Percentiles rank a stretch among this genome's conserved stretches.
Evolutionary conservation across 2,888 invertebrate genomes (phyloP).

Genomic region (Callyntrura guangdongensis): DNA sequence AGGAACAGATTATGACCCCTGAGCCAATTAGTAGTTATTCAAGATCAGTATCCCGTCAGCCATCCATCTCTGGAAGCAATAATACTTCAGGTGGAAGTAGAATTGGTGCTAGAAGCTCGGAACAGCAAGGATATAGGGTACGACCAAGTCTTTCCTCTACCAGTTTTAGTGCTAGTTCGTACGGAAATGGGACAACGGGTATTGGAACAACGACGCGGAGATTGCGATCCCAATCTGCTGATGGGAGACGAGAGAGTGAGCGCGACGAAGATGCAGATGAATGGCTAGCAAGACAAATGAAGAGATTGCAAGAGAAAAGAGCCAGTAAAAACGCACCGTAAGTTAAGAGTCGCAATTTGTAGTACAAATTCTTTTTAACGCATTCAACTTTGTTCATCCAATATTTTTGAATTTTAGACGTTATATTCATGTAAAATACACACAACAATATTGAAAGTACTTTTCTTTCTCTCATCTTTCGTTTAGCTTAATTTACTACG

Average conservation of each 20-base stretch:
- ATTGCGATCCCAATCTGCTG: conserved; percentile 82
- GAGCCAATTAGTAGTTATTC: conserved; percentile 75
- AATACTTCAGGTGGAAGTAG: conserved; percentile 25
- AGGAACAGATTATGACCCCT: conserved; percentile 78
- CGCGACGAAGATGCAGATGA: conserved; percentile 83
- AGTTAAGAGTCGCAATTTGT: conserved; percentile 31
- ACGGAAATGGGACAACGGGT: conserved; percentile 73
- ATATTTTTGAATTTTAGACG: conserved; percentile 24
- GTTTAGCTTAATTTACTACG: conserved; percentile 8
- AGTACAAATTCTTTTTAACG: not conserved
- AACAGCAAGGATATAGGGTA: conserved; percentile 70
- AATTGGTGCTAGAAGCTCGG: conserved; percentile 65
- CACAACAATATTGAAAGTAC: not conserved
- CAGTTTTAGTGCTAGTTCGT: conserved; percentile 71
- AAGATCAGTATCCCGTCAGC: conserved; percentile 77
- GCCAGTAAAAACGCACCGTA: conserved; percentile 80
- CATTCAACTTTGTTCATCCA: not conserved
- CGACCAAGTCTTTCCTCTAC: conserved; percentile 78
- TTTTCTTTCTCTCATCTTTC: not conserved
- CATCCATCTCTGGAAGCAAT: conserved; percentile 62
- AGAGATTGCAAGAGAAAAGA: conserved; percentile 82
- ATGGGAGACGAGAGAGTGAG: conserved; percentile 80
- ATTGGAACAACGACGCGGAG: conserved; percentile 62
- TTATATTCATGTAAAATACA: too few species aligned
- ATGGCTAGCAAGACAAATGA: conserved; percentile 84